phyloP scores from a whole-genome alignment of 2,888 invertebrate species.

The Apamea crenata region DNA sequence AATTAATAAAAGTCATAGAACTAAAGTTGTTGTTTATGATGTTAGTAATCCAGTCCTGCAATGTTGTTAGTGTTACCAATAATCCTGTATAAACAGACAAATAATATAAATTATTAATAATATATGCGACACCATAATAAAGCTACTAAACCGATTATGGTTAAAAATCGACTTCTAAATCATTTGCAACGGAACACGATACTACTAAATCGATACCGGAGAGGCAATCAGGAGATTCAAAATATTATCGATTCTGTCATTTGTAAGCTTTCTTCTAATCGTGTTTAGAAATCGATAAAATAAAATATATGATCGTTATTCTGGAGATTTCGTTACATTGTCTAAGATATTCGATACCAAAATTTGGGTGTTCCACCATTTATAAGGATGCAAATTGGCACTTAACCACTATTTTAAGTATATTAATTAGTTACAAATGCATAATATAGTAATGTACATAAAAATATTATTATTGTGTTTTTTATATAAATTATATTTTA shows the following conservation, averaged over 20 bases:
- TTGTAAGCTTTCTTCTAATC: constrained; percentile 30
- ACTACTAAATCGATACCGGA: constrained; percentile 30
- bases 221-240: constrained; percentile 1
- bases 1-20: too few species aligned
- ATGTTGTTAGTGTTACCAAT: too few species aligned
- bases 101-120: not conserved
- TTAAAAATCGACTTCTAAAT: constrained; percentile 28
- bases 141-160: constrained; percentile 29
- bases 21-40: too few species aligned
- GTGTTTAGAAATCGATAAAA: constrained; percentile 54
- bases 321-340: constrained; percentile 42
- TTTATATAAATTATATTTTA: constrained; percentile 59
- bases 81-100: not conserved
- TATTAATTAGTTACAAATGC: constrained; percentile 71
- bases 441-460: constrained; percentile 57
- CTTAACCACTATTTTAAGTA: constrained; percentile 66
- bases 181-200: constrained; percentile 35
- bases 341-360: constrained; percentile 42
- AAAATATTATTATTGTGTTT: constrained; percentile 18
- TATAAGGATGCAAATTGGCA: constrained; percentile 70
- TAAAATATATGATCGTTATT: constrained; percentile 36
- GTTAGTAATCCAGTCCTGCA: too few species aligned
- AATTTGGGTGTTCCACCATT: constrained; percentile 66
- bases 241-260: constrained; percentile 30
- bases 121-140: constrained; percentile 4